These are phyloP conservation scores for Notoglanidium macrostoma DNA, from an alignment of 2,797 vertebrate species.

Conservation along the genomic window DNA sequence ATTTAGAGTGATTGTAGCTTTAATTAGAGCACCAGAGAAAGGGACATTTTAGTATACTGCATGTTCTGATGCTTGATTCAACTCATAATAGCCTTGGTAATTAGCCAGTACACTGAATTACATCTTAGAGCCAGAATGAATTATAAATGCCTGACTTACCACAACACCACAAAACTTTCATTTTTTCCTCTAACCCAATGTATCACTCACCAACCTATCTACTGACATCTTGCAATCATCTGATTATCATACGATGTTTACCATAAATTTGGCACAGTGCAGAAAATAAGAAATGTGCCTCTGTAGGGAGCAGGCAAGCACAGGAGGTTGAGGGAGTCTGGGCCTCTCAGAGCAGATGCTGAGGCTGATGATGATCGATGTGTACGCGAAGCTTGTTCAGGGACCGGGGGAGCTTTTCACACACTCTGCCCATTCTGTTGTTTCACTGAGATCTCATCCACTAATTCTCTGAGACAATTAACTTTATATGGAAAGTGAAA, in stretches of 20 bases:
- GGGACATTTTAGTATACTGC: conserved; percentile 9
- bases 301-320: conserved; percentile 47
- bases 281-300: conserved; percentile 45
- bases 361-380: conserved; percentile 82
- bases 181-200: conserved; percentile 75
- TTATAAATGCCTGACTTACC: background rate
- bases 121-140: conserved; percentile 2
- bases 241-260: conserved; percentile 54
- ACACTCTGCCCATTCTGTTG: conserved; percentile 64
- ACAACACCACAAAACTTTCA: conserved; percentile 61
- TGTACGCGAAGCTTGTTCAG: conserved; percentile 77
- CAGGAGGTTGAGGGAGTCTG: conserved; percentile 73
- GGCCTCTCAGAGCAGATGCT: conserved; percentile 79
- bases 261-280: conserved; percentile 45
- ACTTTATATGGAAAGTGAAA: conserved; percentile 37
- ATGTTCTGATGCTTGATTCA: conserved; percentile 17
- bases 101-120: conserved; percentile 18
- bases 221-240: conserved; percentile 57
- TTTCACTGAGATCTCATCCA: conserved; percentile 52
- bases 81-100: conserved; percentile 9
- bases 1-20: background rate
- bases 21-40: background rate
- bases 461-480: conserved; percentile 55
- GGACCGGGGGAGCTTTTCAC: conserved; percentile 76
- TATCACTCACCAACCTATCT: conserved; percentile 71